Conservation (phyloP, 2,113 vertebrate species). For the Phrynosoma blainvillii region DNA sequence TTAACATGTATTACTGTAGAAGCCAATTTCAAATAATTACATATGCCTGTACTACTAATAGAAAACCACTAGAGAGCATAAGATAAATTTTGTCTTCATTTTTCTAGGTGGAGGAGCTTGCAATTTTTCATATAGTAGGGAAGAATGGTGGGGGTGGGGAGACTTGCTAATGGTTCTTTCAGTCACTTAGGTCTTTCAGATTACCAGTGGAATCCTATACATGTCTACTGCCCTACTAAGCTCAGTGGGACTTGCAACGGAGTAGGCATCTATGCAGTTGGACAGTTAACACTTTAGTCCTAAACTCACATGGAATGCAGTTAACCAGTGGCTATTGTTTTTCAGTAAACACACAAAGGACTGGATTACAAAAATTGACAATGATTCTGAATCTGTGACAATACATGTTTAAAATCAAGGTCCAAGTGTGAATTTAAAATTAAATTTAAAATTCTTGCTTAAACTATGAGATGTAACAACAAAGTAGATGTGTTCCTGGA, state of each 20-base stretch:
- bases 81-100: conserved; percentile 42
- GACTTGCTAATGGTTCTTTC: conserved; percentile 60
- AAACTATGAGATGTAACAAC: too few species aligned
- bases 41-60: conserved; percentile 51
- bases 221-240: too few species aligned
- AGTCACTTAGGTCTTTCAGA: conserved; percentile 37
- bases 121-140: conserved; percentile 13
- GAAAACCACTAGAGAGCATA: conserved; percentile 64
- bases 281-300: neutral
- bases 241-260: neutral
- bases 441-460: too few species aligned
- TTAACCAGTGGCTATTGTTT: neutral
- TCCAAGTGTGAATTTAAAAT: neutral
- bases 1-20: neutral
- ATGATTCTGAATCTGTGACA: neutral
- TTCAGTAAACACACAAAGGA: neutral
- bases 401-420: neutral
- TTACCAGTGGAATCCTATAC: neutral
- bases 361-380: neutral
- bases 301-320: neutral
- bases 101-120: neutral
- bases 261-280: neutral
- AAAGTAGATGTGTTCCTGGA: too few species aligned
- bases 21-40: conserved; percentile 61
- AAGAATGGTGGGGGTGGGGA: too few species aligned